Conservation (phyloP, 1,140 invertebrate genomes). For the Drosophila tsacasi region DNA sequence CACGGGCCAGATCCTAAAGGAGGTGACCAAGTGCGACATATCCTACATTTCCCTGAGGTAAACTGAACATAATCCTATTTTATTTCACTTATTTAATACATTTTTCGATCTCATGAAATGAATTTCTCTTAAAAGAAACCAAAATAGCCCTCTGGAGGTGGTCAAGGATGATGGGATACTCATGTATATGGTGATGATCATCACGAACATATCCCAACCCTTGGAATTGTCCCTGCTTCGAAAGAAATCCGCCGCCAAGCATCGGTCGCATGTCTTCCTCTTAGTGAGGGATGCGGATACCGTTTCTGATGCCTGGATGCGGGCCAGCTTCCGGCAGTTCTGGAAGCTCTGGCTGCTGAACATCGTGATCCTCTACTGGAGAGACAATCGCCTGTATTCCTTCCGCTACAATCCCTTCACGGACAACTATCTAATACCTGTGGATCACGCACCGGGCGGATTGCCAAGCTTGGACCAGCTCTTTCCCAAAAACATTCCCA, state of each 20-base stretch:
- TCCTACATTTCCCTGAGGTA: conserved; percentile 75
- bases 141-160: conserved; percentile 45
- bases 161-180: conserved; percentile 76
- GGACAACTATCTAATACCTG: conserved; percentile 58
- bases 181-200: conserved; percentile 79
- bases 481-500: conserved; percentile 65
- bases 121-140: conserved; percentile 40
- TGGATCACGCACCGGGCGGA: conserved; percentile 1
- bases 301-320: conserved; percentile 64
- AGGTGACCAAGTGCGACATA: conserved; percentile 71
- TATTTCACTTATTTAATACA: background rate
- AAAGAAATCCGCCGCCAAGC: conserved; percentile 75
- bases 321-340: conserved; percentile 72
- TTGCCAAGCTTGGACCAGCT: conserved; percentile 55
- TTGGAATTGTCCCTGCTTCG: conserved; percentile 67
- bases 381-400: conserved; percentile 43
- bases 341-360: conserved; percentile 79
- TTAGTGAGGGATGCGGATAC: conserved; percentile 53
- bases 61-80: background rate
- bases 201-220: conserved; percentile 63
- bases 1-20: conserved; percentile 64
- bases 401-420: conserved; percentile 79
- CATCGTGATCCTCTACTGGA: conserved; percentile 71
- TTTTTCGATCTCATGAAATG: background rate
- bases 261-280: conserved; percentile 70